Conservation (phyloP, 2,113 vertebrate species). For the Neodontobutis hainanensis region DNA sequence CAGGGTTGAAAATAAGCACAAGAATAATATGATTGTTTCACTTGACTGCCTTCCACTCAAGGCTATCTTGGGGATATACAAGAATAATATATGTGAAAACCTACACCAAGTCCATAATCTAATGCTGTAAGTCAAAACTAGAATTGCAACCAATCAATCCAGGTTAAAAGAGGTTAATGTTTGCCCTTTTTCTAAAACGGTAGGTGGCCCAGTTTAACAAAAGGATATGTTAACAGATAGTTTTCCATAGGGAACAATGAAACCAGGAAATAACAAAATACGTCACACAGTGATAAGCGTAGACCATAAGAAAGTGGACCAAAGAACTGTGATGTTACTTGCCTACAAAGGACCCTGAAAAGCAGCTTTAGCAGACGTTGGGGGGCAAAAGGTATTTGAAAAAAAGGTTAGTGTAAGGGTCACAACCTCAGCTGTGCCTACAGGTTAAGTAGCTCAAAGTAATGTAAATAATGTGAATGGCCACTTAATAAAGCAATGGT, state of each 20-base stretch:
- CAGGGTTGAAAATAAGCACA: conserved; percentile 32
- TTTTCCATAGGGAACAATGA: background rate
- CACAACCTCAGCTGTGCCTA: too few species aligned
- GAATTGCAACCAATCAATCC: conserved; percentile 38
- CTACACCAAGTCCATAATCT: conserved; percentile 13
- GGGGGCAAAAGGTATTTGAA: too few species aligned
- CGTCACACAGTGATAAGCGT: background rate
- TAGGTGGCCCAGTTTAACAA: conserved; percentile 24
- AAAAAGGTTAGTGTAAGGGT: too few species aligned
- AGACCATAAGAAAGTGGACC: background rate
- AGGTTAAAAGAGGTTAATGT: conserved; percentile 57
- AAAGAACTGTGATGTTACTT: background rate
- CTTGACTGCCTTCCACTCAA: conserved; percentile 26
- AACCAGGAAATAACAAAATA: background rate
- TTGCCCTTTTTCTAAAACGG: conserved; percentile 38
- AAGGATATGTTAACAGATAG: conserved; percentile 8
- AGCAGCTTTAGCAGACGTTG: background rate
- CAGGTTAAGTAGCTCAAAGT: too few species aligned
- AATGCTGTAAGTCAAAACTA: conserved; percentile 22
- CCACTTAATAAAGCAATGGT: too few species aligned
- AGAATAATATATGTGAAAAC: conserved; percentile 1
- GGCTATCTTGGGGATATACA: conserved; percentile 18
- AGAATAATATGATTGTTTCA: conserved; percentile 25
- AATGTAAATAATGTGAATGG: too few species aligned
- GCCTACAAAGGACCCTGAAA: background rate